phyloP scores from a whole-genome alignment of 2,888 invertebrate genomes.

The Sinotaia quadrata region DNA sequence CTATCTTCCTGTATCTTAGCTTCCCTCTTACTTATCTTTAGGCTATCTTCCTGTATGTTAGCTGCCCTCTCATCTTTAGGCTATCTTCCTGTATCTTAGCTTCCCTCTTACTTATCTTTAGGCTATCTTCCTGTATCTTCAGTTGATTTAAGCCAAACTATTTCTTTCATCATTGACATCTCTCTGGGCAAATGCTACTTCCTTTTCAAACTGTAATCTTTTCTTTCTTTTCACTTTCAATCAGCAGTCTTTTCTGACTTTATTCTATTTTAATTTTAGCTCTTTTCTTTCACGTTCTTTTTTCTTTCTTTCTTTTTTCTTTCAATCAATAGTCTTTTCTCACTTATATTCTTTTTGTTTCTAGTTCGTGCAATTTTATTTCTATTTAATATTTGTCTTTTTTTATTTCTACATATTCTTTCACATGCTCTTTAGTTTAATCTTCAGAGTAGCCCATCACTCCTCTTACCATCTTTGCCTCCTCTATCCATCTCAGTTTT shows the following conservation, averaged over 20 bases:
- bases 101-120: too few species aligned
- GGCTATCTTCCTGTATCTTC: too few species aligned
- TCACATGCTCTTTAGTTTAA: background rate
- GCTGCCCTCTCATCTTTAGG: too few species aligned
- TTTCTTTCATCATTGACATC: too few species aligned
- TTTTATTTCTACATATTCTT: background rate
- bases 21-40: too few species aligned
- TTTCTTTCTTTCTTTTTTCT: slow-evolving; percentile 1
- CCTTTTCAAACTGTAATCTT: background rate
- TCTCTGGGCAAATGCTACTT: too few species aligned
- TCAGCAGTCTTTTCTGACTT: background rate
- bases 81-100: too few species aligned
- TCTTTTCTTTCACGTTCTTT: slow-evolving; percentile 7
- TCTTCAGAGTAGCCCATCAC: background rate
- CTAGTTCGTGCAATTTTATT: background rate
- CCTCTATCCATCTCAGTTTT: background rate
- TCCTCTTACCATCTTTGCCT: background rate
- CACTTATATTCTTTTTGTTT: background rate
- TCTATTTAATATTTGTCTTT: background rate
- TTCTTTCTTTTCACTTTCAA: slow-evolving; percentile 6
- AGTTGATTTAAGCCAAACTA: too few species aligned
- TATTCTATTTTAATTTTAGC: background rate
- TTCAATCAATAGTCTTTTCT: background rate
- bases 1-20: too few species aligned
- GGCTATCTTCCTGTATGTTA: too few species aligned